phyloP scores from a whole-genome alignment of 1,140 invertebrate genomes.

The Drosophila bifasciata region DNA sequence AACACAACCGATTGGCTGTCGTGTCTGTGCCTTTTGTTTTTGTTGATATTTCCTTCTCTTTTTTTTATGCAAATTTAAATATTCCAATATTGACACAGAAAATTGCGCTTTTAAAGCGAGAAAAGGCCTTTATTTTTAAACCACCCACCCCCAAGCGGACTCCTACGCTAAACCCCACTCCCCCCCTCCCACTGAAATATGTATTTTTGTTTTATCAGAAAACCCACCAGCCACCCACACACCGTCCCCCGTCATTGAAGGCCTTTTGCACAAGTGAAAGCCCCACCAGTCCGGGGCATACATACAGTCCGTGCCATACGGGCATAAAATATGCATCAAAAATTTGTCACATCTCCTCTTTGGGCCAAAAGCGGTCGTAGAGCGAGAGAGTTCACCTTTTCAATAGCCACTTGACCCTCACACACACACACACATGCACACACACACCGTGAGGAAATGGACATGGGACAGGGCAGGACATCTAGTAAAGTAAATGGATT shows the following conservation, averaged over 20 bases:
- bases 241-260: background rate
- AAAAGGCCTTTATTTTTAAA: slow-evolving; percentile 30
- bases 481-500: slow-evolving; percentile 25
- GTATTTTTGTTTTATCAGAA: slow-evolving; percentile 40
- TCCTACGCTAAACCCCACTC: background rate
- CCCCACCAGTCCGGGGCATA: slow-evolving; percentile 1
- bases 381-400: slow-evolving; percentile 65
- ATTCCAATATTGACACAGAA: slow-evolving; percentile 67
- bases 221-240: slow-evolving; percentile 11
- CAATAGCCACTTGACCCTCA: slow-evolving; percentile 77
- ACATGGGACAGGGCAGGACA: background rate
- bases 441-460: too few species aligned
- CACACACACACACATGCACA: background rate
- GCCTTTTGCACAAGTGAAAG: slow-evolving; percentile 29
- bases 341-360: slow-evolving; percentile 78
- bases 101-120: slow-evolving; percentile 65
- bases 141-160: background rate
- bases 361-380: slow-evolving; percentile 57
- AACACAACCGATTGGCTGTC: slow-evolving; percentile 10
- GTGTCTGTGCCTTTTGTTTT: background rate
- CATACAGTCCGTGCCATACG: too few species aligned
- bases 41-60: slow-evolving; percentile 24
- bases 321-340: slow-evolving; percentile 77
- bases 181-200: slow-evolving; percentile 35
- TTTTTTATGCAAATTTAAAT: slow-evolving; percentile 61